Evolutionary conservation across 2,113 vertebrate genomes (phyloP), one percentile per base, ranked within the genome.

Genomic region (Neopipo cinnamomea): DNA sequence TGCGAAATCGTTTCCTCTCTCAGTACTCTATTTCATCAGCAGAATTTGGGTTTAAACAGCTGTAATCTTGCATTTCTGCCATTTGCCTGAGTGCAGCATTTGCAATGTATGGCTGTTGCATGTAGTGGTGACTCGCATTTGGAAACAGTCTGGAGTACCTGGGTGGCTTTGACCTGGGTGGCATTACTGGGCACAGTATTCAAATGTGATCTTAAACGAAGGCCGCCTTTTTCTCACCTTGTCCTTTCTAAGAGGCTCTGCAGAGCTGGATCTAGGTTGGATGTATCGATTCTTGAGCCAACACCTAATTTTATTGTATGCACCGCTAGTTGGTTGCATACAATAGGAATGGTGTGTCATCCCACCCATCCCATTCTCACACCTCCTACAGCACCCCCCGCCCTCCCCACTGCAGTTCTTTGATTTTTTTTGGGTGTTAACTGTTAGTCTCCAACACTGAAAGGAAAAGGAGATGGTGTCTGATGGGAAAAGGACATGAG

Each of bases 21-120:
- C 25, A 30, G 72, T 74, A 39, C 74, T 95, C 52, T 71, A 23
- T 92, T 94, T 95, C 66, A 68, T 66, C 74, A 85, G 56, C 82
- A 88, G 86, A 85, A 33, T 88, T 91, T 92, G 70, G 91, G 37
- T 92, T 94, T 89, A 74, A 92, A 62, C 94, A 94, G 85, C 88
- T 97, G 79, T 95, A 87, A 95, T 94, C 44, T 52, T 93, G 61
- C 46, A 55, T 84, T 81, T 89, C 67, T 87, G 77, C 79, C 61
- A 27, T 63, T 41, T 86, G 31, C n/a, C 41, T 91, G 79, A 84
- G 75, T 89, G 80, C 80, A 66, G 42, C 37, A 37, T 72, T 96
- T 88, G 59, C 67, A 74, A 76, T 25, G 71, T 73, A 24, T 74
- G 95, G 88, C 88, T 93, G 95, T 94, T 95, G 91, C 59, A 19